These are phyloP conservation scores for Silurus meridionalis DNA, from an alignment of 2,113 vertebrate species.

Conservation along the genomic window DNA sequence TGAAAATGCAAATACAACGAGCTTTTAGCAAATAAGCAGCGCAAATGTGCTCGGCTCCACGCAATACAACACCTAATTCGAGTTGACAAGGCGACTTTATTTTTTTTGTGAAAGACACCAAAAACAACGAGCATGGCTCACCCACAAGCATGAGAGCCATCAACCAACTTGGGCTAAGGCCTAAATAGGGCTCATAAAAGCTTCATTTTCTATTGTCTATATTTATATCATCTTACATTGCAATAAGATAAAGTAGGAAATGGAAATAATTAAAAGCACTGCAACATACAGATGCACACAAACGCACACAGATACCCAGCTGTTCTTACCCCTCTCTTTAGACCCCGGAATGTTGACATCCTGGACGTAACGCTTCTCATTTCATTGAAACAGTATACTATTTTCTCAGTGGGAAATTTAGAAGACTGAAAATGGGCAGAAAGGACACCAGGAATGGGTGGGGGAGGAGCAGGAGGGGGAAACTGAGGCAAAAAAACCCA, in stretches of 20 bases:
- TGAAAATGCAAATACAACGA: background rate
- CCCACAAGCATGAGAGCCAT: background rate
- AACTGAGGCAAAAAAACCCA: slow-evolving; percentile 71
- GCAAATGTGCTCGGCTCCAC: background rate
- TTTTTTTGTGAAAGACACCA: too few species aligned
- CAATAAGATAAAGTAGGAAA: background rate
- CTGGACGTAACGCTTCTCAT: slow-evolving; percentile 91
- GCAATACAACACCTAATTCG: background rate
- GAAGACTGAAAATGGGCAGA: slow-evolving; percentile 80
- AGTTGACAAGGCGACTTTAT: background rate
- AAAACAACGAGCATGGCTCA: background rate
- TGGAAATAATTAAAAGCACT: background rate
- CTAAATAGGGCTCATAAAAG: background rate
- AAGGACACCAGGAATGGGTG: slow-evolving; percentile 71
- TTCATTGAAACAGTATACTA: slow-evolving; percentile 93
- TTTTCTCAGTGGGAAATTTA: slow-evolving; percentile 86
- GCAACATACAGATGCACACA: background rate
- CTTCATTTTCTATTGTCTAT: background rate
- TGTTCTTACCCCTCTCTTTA: slow-evolving; percentile 93
- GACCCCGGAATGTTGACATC: slow-evolving; percentile 88
- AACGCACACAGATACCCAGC: slow-evolving; percentile 31
- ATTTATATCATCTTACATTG: background rate
- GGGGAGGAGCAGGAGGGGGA: slow-evolving; percentile 55
- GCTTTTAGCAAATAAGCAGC: background rate
- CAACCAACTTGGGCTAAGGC: background rate